These are phyloP conservation scores for Heterohyrax brucei DNA, from an alignment of 2,797 vertebrate species.

Conservation along the genomic window DNA sequence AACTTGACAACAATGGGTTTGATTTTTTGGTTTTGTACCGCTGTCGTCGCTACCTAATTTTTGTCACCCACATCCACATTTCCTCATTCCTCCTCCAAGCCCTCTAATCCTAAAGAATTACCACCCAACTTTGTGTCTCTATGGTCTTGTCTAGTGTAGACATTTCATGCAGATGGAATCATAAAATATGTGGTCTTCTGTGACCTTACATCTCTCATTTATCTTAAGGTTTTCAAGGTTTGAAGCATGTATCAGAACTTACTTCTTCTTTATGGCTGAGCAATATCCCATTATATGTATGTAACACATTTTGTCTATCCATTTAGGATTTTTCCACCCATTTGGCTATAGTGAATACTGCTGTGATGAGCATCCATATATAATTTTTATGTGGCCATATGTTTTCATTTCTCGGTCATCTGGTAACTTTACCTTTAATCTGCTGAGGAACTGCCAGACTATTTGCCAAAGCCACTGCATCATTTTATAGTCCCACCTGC, in stretches of 20 bases:
- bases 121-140: not conserved
- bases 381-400: not conserved
- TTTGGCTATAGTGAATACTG: not conserved
- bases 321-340: not conserved
- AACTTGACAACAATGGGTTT: no score
- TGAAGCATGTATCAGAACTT: not conserved
- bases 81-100: no score
- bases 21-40: no score
- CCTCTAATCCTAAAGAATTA: no score
- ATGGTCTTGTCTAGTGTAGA: not conserved
- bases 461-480: no score
- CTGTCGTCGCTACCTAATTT: no score
- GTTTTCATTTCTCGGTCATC: not conserved
- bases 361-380: not conserved
- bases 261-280: slow-evolving; percentile 8
- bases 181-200: not conserved
- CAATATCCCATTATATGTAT: not conserved
- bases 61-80: no score
- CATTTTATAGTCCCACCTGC: not conserved
- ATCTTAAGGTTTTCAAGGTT: not conserved
- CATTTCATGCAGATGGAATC: not conserved
- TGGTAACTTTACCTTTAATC: not conserved
- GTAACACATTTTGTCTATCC: not conserved
- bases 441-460: no score
- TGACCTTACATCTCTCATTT: not conserved